Evolutionary conservation across 2,888 invertebrate species (phyloP), one percentile per base, ranked within the genome.

Genomic region (Phyllotreta striolata): DNA sequence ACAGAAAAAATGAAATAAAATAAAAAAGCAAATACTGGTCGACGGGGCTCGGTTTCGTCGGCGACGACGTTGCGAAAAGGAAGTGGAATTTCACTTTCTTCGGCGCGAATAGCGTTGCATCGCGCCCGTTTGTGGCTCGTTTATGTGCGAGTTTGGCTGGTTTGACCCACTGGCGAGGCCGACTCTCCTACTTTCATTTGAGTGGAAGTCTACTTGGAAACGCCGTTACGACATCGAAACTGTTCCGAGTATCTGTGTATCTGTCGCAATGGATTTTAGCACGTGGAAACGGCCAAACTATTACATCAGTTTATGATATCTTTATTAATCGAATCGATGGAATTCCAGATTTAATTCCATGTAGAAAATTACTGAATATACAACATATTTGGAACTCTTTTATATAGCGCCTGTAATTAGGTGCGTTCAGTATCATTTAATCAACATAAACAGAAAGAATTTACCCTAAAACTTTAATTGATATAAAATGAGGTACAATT

Each of bases 51-150:
- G 51, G 52, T 39, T 10, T 52, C 37, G 34, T 24, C 24, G 24
- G 24, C 37, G 35, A 49, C 49, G 40, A 49, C 49, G 40, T 51
- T 51, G 54, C 57, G 64, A 70, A 63, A 66, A 70, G 71, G 71
- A 71, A 71, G 71, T 70, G 55, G 61, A 71, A 71, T 73, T 72
- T 73, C 72, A 72, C 73, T 73, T 73, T 73, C 73, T 73, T 73
- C 66, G 54, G 59, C 24, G 24, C 1, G 24, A 64, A 64, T 57
- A 66, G 47, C 64, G 61, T 62, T 63, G 55, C 60, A 63, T 63
- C 58, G 55, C 43, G 55, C 63, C 47, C 41, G 60, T 46, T 54
- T 61, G 49, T 56, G 47, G 14, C 38, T 9, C 8, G 38, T 9
- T 4, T 6, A 2, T 52, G 13, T 2, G 12, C 49, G 56, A 51